A percentile compares a stretch with the other conserved stretches of the same genome.
Evolutionary conservation across 2,797 vertebrate genomes (phyloP).

Genomic region (Erpetoichthys calabaricus): DNA sequence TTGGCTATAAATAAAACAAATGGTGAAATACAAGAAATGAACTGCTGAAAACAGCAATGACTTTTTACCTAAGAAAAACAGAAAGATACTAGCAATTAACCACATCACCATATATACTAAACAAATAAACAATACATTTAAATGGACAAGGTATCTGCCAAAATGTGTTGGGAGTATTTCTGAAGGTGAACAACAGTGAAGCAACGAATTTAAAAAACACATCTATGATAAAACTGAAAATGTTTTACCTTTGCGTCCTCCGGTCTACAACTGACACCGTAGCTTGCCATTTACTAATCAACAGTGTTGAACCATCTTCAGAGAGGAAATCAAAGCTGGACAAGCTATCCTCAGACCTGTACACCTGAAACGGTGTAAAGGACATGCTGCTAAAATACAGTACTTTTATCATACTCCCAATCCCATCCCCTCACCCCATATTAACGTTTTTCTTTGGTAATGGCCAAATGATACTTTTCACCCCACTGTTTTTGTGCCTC

Average conservation of each 20-base stretch:
- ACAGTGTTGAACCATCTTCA: conserved; percentile 41
- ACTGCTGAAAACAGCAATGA: no score
- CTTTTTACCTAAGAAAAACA: no score
- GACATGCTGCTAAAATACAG: not conserved
- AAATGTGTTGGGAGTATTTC: no score
- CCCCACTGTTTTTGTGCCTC: no score
- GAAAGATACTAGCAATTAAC: no score
- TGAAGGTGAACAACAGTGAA: not conserved
- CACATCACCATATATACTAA: no score
- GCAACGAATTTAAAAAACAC: not conserved
- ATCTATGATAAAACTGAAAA: not conserved
- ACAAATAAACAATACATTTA: no score
- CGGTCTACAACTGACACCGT: conserved; percentile 53
- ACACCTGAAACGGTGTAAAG: conserved; percentile 45
- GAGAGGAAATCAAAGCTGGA: conserved; percentile 73
- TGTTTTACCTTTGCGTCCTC: conserved; percentile 36
- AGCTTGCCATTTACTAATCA: conserved; percentile 53
- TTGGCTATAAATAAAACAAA: no score
- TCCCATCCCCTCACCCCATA: not conserved
- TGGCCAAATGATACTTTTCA: no score
- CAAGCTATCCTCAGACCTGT: conserved; percentile 35
- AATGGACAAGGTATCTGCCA: no score
- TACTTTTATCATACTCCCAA: not conserved
- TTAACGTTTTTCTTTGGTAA: no score
- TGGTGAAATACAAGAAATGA: no score